Percentiles rank a stretch among this genome's conserved stretches.
Evolutionary conservation across 1,140 invertebrate species (phyloP).

Genomic region (Steinernema feltiae): DNA sequence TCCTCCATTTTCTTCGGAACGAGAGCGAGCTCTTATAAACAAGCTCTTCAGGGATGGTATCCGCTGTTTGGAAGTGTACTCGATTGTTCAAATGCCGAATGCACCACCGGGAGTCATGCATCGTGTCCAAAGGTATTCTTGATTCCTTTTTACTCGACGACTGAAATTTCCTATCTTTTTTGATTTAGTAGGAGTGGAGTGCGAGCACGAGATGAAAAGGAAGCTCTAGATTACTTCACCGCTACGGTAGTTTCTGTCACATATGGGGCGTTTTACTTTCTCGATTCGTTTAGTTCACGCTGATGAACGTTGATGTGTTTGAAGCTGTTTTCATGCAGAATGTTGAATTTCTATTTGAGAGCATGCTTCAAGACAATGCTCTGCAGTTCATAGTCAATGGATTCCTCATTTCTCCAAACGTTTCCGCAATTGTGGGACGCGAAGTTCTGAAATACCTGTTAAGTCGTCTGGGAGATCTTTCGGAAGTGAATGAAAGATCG

Average conservation of each 20-base stretch:
- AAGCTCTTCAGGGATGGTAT: slow-evolving; percentile 27
- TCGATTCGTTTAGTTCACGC: slow-evolving; percentile 17
- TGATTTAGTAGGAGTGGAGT: background rate
- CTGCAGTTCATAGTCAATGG: slow-evolving; percentile 19
- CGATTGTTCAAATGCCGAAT: slow-evolving; percentile 15
- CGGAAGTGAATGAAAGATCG: slow-evolving; percentile 24
- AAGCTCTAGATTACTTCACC: slow-evolving; percentile 25
- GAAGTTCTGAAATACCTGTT: slow-evolving; percentile 27
- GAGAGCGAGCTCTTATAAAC: slow-evolving; percentile 24
- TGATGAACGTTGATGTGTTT: slow-evolving; percentile 28
- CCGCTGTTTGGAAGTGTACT: slow-evolving; percentile 29
- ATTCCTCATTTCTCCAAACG: slow-evolving; percentile 15
- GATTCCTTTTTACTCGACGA: background rate
- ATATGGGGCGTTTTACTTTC: background rate
- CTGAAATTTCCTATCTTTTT: background rate
- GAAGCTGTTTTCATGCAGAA: slow-evolving; percentile 29
- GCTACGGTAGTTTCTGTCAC: background rate
- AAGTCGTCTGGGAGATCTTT: slow-evolving; percentile 9
- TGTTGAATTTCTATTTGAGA: slow-evolving; percentile 28
- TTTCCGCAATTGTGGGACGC: slow-evolving; percentile 20
- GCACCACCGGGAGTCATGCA: background rate
- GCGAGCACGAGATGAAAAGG: slow-evolving; percentile 33
- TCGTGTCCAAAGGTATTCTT: background rate
- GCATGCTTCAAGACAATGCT: slow-evolving; percentile 19
- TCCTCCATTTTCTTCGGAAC: slow-evolving; percentile 3